Evolutionary conservation across 2,113 vertebrate genomes (phyloP), one percentile per base, ranked within the genome.

Genomic region (Oriolus oriolus): DNA sequence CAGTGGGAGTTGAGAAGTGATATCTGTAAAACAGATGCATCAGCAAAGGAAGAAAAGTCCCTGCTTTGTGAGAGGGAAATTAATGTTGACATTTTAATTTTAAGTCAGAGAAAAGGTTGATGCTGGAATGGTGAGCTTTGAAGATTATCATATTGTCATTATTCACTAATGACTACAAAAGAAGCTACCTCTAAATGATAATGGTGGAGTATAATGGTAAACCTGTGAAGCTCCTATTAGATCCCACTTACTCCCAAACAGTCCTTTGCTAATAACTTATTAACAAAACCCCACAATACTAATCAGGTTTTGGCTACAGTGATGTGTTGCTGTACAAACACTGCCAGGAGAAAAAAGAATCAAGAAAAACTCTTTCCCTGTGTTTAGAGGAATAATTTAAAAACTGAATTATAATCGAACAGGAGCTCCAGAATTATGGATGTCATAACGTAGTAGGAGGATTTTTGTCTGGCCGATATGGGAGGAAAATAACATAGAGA

Each of bases 41-140:
- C 96, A 87, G 65, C 45, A 61, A 54, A 95, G 93, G 53, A 47
- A 79, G 78, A 74, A 66, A 93, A 95, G 75, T 49, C n/a, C 61
- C 75, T 91, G 53, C 93, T 96, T 96, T 94, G 77, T 71, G 91
- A 91, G 95, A 95, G 42, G 35, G 61, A 73, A 97, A 97, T 96
- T 89, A 94, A 89, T 94, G 91, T 95, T 97, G 96, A 97, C 90
- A 93, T 95, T 93, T 96, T 97, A 95, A 96, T 97, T 98, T 93
- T 63, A 96, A 97, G 87, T 71, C 87, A 92, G 91, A 93, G 75
- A 91, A 96, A 96, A 97, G 82, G 96, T 91, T 97, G 80, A 60
- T 94, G 81, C 94, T 87, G 65, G 85, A 87, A 95, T 60, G 90
- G 85, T 92, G 91, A 97, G 56, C 65, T 96, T 89, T 95, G 95